Percentiles rank a stretch among this genome's conserved stretches.
phyloP scores from a whole-genome alignment of 2,888 invertebrate species.

The Aelia acuminata region DNA sequence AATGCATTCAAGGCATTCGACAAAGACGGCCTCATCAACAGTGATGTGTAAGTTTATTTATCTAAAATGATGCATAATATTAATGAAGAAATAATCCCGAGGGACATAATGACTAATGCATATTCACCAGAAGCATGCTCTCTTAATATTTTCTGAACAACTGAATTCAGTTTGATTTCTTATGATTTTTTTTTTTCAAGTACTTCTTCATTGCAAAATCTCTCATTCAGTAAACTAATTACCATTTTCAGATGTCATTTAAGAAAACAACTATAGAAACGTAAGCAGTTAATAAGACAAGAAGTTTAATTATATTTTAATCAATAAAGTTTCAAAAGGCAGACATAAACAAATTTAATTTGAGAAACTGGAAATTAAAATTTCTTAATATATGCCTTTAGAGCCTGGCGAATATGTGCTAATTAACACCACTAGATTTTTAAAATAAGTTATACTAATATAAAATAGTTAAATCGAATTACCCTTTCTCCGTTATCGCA shows the following conservation, averaged over 20 bases:
- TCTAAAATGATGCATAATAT: neutral
- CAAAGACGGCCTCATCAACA: conserved; percentile 88
- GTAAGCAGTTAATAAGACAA: neutral
- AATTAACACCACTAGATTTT: too few relatives aligned
- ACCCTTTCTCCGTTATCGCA: neutral
- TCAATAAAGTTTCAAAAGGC: neutral
- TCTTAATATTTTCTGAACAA: neutral
- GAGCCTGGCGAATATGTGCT: neutral
- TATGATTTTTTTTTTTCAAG: neutral
- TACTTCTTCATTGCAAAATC: too few relatives aligned
- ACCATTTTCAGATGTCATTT: neutral
- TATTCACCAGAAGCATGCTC: neutral
- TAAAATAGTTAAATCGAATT: neutral
- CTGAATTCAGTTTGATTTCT: neutral
- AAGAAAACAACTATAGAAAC: neutral
- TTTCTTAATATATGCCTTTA: neutral
- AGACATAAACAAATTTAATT: neutral
- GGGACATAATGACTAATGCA: neutral
- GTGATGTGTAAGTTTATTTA: conserved; percentile 78
- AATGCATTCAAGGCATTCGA: conserved; percentile 95
- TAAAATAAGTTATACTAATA: too few relatives aligned
- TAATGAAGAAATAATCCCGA: neutral
- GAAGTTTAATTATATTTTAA: neutral
- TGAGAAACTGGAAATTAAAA: too few relatives aligned
- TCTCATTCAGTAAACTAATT: neutral